phyloP scores from a whole-genome alignment of 2,113 vertebrate species.

The Istiophorus platypterus region DNA sequence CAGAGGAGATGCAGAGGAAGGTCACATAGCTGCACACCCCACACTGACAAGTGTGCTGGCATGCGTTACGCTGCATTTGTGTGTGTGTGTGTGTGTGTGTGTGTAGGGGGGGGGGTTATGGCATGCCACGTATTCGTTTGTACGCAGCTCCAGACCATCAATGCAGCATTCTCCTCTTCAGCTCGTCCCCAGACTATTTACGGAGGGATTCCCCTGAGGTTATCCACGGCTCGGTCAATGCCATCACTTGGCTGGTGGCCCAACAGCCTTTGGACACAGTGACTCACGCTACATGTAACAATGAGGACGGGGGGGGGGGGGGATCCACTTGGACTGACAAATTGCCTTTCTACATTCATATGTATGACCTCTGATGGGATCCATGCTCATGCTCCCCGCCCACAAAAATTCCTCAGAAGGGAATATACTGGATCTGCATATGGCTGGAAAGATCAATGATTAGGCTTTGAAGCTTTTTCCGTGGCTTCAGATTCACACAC shows the following conservation, averaged over 20 bases:
- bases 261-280: constrained; percentile 53
- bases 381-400: constrained; percentile 40
- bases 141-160: constrained; percentile 42
- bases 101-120: constrained; percentile 52
- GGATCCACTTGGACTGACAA: constrained; percentile 46
- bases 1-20: constrained; percentile 52
- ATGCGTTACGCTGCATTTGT: constrained; percentile 54
- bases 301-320: constrained; percentile 40
- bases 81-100: too few relatives aligned
- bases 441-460: constrained; percentile 31
- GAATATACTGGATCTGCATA: constrained; percentile 58
- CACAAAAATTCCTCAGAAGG: constrained; percentile 63
- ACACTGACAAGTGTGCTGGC: constrained; percentile 62
- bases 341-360: constrained; percentile 61
- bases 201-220: constrained; percentile 73
- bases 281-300: constrained; percentile 65
- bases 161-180: constrained; percentile 52
- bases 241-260: constrained; percentile 64
- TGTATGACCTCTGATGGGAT: constrained; percentile 44
- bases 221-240: constrained; percentile 36
- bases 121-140: constrained; percentile 72
- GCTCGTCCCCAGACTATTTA: constrained; percentile 51
- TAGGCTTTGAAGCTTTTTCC: constrained; percentile 11
- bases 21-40: constrained; percentile 71
- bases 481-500: not conserved